Conservation (phyloP, 2,888 invertebrate species). For the Tineola bisselliella region DNA sequence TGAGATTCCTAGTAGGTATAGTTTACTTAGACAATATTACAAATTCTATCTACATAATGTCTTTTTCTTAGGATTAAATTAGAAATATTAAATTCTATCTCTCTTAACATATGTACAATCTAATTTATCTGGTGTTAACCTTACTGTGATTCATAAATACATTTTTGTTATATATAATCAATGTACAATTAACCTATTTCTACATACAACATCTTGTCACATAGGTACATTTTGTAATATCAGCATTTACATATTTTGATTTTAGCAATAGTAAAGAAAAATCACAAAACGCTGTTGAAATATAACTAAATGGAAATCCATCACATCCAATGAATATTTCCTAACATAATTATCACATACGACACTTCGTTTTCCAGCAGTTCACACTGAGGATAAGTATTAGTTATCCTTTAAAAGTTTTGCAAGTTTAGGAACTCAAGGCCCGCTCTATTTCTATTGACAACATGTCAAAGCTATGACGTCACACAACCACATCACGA, state of each 20-base stretch:
- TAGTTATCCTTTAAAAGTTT: background rate
- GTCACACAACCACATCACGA: conserved; percentile 73
- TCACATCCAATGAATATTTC: conserved; percentile 30
- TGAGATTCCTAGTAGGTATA: conserved; percentile 7
- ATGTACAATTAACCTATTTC: conserved; percentile 57
- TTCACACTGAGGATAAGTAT: conserved; percentile 19
- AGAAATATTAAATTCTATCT: conserved; percentile 13
- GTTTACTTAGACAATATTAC: conserved; percentile 2
- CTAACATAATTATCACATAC: conserved; percentile 26
- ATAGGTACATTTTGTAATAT: conserved; percentile 43
- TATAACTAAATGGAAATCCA: conserved; percentile 30
- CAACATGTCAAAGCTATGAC: conserved; percentile 69
- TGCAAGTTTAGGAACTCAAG: conserved; percentile 61
- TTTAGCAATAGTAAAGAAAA: conserved; percentile 27
- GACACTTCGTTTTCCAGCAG: conserved; percentile 23
- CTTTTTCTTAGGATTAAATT: conserved; percentile 7
- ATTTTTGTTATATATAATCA: conserved; percentile 52
- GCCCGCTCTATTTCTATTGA: conserved; percentile 60
- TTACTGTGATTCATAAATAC: conserved; percentile 66
- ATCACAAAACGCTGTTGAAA: conserved; percentile 28
- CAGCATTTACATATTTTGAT: conserved; percentile 37
- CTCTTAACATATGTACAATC: conserved; percentile 61
- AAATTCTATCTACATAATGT: conserved; percentile 4
- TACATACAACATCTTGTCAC: conserved; percentile 35
- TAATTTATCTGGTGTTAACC: conserved; percentile 64